These are phyloP conservation scores for Mirza zaza DNA, from an alignment of 2,113 vertebrate genomes.

Conservation along the genomic window DNA sequence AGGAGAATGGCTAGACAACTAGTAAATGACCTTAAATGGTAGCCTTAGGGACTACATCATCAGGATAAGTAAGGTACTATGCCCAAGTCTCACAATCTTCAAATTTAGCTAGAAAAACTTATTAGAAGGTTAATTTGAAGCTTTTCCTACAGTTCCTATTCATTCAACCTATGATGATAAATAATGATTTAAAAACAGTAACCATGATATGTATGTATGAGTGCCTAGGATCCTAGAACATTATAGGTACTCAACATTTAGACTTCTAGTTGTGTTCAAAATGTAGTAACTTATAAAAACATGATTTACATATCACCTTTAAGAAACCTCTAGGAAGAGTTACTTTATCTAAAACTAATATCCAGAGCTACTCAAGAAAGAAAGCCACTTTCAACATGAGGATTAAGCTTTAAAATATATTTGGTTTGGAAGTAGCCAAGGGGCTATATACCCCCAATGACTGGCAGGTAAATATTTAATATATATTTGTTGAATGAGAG, in stretches of 20 bases:
- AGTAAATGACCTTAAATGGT: background rate
- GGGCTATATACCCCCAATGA: background rate
- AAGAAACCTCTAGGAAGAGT: background rate
- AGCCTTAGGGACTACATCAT: background rate
- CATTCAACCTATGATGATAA: background rate
- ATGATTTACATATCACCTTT: background rate
- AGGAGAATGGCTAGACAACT: background rate
- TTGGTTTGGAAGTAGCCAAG: background rate
- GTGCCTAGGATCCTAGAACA: background rate
- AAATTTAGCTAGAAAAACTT: background rate
- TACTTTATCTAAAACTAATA: background rate
- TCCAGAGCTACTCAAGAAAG: background rate
- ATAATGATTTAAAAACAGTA: constrained; percentile 22
- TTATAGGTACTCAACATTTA: background rate
- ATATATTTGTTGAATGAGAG: background rate
- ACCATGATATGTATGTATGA: background rate
- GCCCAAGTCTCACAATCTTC: background rate
- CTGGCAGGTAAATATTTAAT: background rate
- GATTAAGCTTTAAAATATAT: constrained; percentile 24
- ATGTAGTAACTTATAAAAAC: background rate
- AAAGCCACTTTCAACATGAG: constrained; percentile 5
- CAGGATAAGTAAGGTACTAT: background rate
- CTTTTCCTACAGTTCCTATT: background rate
- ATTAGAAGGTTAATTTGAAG: background rate
- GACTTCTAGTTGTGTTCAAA: background rate